Conservation (phyloP, 1,140 invertebrate species). For the Globodera ellingtonae region DNA sequence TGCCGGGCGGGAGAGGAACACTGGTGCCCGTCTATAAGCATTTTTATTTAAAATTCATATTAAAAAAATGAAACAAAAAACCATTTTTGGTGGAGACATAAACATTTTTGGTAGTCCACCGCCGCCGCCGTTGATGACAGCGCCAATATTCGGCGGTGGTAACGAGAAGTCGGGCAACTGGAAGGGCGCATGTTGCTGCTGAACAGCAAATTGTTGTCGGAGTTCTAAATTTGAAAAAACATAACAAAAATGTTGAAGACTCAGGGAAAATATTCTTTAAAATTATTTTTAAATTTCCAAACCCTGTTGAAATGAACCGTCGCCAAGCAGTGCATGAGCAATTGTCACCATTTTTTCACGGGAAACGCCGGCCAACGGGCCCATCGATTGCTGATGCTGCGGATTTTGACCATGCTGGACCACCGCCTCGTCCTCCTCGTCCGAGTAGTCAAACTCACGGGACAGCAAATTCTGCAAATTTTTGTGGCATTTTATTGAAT, state of each 20-base stretch:
- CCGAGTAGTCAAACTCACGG: conserved; percentile 55
- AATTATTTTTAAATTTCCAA: neutral
- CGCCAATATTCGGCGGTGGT: conserved; percentile 28
- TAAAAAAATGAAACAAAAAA: neutral
- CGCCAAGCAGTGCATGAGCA: conserved; percentile 10
- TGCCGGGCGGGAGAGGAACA: neutral
- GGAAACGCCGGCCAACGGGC: conserved; percentile 16
- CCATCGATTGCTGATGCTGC: neutral
- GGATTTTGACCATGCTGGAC: conserved; percentile 13
- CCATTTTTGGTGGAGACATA: neutral
- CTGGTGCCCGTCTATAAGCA: neutral
- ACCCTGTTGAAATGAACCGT: conserved; percentile 15
- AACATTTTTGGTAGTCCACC: neutral
- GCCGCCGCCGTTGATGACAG: neutral
- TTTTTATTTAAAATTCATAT: too few relatives aligned
- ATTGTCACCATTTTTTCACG: conserved; percentile 7
- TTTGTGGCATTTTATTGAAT: neutral
- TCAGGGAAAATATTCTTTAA: too few relatives aligned
- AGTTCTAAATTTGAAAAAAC: conserved; percentile 4
- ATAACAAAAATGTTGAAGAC: neutral
- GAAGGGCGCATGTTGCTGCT: conserved; percentile 19
- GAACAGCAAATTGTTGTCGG: neutral
- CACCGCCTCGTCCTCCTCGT: conserved; percentile 46
- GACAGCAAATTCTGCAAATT: conserved; percentile 48
- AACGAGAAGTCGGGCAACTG: conserved; percentile 37